Base-by-base conservation (phyloP, 2,113 vertebrate species). In the Chaetodon auriga region DNA sequence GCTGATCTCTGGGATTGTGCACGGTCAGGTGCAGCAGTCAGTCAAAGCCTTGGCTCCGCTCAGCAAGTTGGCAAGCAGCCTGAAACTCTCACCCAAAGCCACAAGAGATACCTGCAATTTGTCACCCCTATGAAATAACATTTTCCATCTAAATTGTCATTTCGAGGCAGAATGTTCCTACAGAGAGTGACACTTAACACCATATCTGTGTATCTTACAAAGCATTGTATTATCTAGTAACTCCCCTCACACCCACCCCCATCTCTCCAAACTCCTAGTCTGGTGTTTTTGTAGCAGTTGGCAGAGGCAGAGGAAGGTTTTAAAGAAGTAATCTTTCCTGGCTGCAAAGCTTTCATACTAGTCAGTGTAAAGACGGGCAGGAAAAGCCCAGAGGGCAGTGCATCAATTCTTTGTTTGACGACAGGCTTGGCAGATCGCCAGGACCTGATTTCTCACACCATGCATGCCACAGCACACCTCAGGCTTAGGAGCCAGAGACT, bases 291-390 rank as follows among this genome's bases (percentile, higher is more conserved):
- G 89, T 92, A 93, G 88, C 90, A 94, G 92, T 94, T 97, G 96
- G 95, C 96, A 96, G 78, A 92, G 89, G 94, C 87, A 78, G 90
- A 85, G 93, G 92, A 95, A 93, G 93, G 90, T 94, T 96, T 95
- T 93, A 75, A 92, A 96, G 93, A 92, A 92, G 93, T 96, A 96
- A 96, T 96, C 94, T 95, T 88, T 96, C 94, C 94, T 93, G 93
- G 94, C 93, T 94, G 77, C 45, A 64, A 91, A 92, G 92, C 94
- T 95, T 95, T 96, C 90, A 93, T 94, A 92, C 94, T 90, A 89
- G 90, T 93, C 84, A 16, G 87, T 94, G 88, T 94, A 68, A 73
- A 87, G 74, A 89, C 30, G 62, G 68, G 87, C 90, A 88, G 92
- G 94, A 95, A 86, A 89, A 83, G 86, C 94, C 95, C 95, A 92